Base-by-base conservation (phyloP, 2,797 vertebrate species). In the Falco biarmicus region DNA sequence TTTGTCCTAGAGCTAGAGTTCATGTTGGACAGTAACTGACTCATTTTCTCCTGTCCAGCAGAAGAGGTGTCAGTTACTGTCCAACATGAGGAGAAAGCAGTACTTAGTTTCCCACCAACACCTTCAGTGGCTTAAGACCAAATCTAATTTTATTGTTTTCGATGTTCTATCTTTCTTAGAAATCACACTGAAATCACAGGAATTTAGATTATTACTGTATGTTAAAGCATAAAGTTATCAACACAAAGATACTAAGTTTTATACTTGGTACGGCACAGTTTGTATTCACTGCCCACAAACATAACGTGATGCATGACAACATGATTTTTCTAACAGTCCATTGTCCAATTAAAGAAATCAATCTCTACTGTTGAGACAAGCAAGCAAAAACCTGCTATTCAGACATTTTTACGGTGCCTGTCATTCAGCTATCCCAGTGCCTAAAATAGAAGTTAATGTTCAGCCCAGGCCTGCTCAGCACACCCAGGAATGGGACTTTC, bases 271-370 rank as follows among this genome's bases (percentile, higher is more conserved):
- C 9, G 22, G 56, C 73, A 56, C 73, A 77, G 76, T 26, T 68
- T 0, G 0, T 71, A 81, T 77, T 89, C 53, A 53, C 37, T 57
- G 45, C 69, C 92, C 90, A 75, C 63, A 84, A 85, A 89, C 53
- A 61, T 2, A 80, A 74, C 1, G 14, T 54, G 68, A 90, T 53
- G 29, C 51, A 57, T 5, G 50, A 71, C 56, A 89, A 86, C 21
- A 15, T 6, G 5, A 83, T 81, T 87, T 66, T 90, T 89, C 78
- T 89, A 86, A 60, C 57, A 64, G 69, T 56, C 74, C 82, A 65
- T 50, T 78, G 89, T 86, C 41, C 79, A 81, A 92, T 84, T 89
- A 94, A 88, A 89, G 70, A 93, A 95, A 90, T 57, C 84, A 83
- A 87, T 74, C 29, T 61, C 69, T 71, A 81, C 65, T 59, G 43